Evolutionary conservation across 1,140 invertebrate species (phyloP).

Genomic region (Tribolium madens): DNA sequence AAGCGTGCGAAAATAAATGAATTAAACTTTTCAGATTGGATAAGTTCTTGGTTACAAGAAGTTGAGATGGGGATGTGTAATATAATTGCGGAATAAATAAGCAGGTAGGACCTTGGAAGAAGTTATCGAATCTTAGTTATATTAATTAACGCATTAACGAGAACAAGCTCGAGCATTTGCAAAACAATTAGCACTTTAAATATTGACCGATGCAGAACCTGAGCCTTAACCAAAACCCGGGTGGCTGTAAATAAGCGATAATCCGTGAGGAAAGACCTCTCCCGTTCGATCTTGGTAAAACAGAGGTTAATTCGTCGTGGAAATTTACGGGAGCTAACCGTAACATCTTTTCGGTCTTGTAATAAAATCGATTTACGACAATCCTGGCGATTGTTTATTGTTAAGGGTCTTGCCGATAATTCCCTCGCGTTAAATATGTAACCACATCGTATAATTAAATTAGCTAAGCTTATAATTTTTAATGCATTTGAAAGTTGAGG

Average conservation of each 20-base stretch:
- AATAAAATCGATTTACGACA: constrained; percentile 39
- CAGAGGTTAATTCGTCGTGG: constrained; percentile 30
- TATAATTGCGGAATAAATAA: constrained; percentile 6
- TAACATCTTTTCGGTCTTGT: constrained; percentile 16
- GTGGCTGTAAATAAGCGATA: constrained; percentile 20
- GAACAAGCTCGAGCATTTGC: constrained; percentile 15
- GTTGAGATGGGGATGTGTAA: no score
- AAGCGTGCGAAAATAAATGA: constrained; percentile 22
- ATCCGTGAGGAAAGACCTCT: constrained; percentile 12
- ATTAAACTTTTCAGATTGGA: constrained; percentile 27
- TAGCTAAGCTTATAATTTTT: constrained; percentile 19
- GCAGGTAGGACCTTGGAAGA: constrained; percentile 7
- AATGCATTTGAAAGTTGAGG: constrained; percentile 32
- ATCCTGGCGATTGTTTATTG: constrained; percentile 26
- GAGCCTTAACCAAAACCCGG: constrained; percentile 14
- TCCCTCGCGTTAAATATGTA: constrained; percentile 5
- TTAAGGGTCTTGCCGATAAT: constrained; percentile 18
- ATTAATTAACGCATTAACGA: constrained; percentile 35
- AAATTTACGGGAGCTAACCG: constrained; percentile 34
- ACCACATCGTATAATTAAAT: constrained; percentile 7
- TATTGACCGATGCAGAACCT: constrained; percentile 23
- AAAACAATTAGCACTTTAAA: constrained; percentile 31
- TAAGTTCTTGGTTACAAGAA: background rate
- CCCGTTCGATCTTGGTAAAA: constrained; percentile 20
- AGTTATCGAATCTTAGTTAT: background rate